Base-by-base conservation (phyloP, 2,113 vertebrate genomes). In the Gorsachius goisagi region DNA sequence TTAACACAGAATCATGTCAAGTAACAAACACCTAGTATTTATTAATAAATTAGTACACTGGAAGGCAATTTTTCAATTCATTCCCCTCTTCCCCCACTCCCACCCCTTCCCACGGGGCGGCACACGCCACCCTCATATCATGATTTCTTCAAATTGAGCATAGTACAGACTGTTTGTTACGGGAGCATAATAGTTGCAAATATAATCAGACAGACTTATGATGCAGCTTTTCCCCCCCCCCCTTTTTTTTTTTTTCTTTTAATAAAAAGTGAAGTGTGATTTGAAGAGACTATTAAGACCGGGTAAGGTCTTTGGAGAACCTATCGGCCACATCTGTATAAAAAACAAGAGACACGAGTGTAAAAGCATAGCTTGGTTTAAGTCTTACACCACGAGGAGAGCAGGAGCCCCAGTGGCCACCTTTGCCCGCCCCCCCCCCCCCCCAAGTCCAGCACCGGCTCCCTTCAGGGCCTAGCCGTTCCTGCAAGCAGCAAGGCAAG, bases 31-130 rank as follows among this genome's bases (percentile, higher is more conserved):
- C 96, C 98, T 98, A 98, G 97, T 97, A 97, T 98, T 98, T 98
- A 98, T 98, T 98, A 98, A 98, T 98, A 98, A 98, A 98, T 98
- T 98, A 98, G 98, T 98, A 98, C 96, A 98, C 94, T 95, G 93
- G 98, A 98, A 98, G 98, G 98, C 98, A 98, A 98, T 97, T 97
- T 98, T 94, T 97, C 90, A 91, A 88, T 95, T 97, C 89, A 82
- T 91, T 93, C 47, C 96, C 97, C 88, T 94, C 88, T 93, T 53
- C 39, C 89, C 96, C 93, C 47, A 76, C 82, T 92, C 92, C 92
- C 94, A 96, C 90, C 93, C 90, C 59, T 89, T 85, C 94, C 89
- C 96, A 93, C 3, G 11, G 96, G 95, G 96, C 21, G 47, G 96
- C 90, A 88, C 66, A 47, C 1, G 17, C 92, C 85, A 89, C 88